These are phyloP conservation scores for Cynoglossus semilaevis DNA, from an alignment of 2,113 vertebrate genomes.

Conservation along the genomic window DNA sequence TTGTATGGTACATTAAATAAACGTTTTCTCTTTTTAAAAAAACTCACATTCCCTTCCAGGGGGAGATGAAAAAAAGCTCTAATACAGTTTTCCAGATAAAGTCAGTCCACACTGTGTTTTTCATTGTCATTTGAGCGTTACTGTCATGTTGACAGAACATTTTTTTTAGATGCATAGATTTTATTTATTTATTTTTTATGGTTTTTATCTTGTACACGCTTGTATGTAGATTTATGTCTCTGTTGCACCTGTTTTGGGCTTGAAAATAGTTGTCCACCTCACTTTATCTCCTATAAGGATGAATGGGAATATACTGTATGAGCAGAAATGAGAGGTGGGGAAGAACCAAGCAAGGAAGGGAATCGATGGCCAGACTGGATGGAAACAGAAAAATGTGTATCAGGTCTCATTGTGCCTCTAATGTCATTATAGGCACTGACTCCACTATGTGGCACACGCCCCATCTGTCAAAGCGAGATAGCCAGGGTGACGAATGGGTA, in stretches of 20 bases:
- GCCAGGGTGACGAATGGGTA: conserved; percentile 74
- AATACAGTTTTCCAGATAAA: conserved; percentile 64
- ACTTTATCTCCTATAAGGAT: conserved; percentile 45
- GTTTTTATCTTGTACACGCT: background rate
- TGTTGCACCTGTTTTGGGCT: conserved; percentile 22
- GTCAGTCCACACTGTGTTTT: too few species aligned
- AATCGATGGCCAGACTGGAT: conserved; percentile 59
- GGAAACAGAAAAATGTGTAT: conserved; percentile 56
- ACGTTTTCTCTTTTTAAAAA: conserved; percentile 76
- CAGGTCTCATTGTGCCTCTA: conserved; percentile 75
- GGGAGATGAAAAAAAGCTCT: conserved; percentile 41
- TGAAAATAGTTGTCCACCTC: conserved; percentile 30
- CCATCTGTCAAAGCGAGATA: conserved; percentile 75
- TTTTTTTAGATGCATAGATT: conserved; percentile 22
- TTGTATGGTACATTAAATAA: conserved; percentile 78
- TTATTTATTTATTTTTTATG: conserved; percentile 28
- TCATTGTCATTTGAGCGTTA: conserved; percentile 24
- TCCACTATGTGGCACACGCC: conserved; percentile 69
- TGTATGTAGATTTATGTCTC: conserved; percentile 11
- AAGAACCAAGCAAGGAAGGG: conserved; percentile 47
- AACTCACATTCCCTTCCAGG: conserved; percentile 77
- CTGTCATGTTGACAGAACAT: conserved; percentile 19
- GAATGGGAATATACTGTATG: conserved; percentile 50
- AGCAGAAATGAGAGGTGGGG: conserved; percentile 52
- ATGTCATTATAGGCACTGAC: conserved; percentile 77